Evolutionary conservation across 2,888 invertebrate species (phyloP).

Genomic region (Mayetiola destructor): DNA sequence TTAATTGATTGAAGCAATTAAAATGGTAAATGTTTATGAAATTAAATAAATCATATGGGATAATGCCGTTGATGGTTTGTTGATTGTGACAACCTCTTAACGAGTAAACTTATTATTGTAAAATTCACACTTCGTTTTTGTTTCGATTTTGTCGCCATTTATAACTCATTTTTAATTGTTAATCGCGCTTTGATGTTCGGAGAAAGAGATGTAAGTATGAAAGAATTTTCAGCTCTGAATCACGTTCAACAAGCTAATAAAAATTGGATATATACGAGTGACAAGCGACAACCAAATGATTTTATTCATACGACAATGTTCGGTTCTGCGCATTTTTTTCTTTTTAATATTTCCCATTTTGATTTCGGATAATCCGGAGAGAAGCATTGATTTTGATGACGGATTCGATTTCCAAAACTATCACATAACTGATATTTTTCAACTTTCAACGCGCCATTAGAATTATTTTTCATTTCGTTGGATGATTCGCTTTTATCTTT

Average conservation of each 20-base stretch:
- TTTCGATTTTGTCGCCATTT: not conserved
- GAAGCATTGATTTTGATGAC: no score
- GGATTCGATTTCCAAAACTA: no score
- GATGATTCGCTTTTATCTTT: no score
- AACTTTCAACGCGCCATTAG: no score
- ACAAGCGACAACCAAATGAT: no score
- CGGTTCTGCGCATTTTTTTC: not conserved
- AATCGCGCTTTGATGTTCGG: not conserved
- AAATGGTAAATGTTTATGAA: slow-evolving; percentile 8
- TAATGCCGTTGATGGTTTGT: no score
- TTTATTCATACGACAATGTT: not conserved
- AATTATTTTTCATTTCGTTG: no score
- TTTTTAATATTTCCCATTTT: not conserved
- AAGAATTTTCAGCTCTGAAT: slow-evolving; percentile 6
- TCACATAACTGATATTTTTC: no score
- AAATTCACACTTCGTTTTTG: not conserved
- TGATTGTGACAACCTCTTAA: slow-evolving; percentile 9
- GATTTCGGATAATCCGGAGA: not conserved
- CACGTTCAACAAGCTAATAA: slow-evolving; percentile 8
- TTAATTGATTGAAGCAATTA: slow-evolving; percentile 14
- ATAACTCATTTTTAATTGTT: not conserved
- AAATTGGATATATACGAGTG: not conserved
- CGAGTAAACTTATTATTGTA: not conserved
- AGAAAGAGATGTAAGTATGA: not conserved
- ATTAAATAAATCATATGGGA: slow-evolving; percentile 8